Evolutionary conservation across 2,113 vertebrate genomes (phyloP).

Genomic region (Xyrauchen texanus): DNA sequence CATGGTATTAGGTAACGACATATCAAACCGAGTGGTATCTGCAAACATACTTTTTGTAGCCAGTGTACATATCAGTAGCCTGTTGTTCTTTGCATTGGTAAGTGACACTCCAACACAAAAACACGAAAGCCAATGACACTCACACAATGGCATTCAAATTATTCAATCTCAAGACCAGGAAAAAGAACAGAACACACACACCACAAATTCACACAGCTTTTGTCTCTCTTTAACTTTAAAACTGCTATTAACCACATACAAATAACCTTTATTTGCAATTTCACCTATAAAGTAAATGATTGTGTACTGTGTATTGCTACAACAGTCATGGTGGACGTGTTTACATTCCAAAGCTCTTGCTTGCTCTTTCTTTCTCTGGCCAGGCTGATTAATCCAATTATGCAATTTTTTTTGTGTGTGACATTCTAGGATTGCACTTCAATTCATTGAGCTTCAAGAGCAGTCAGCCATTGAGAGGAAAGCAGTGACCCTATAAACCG

Average conservation of each 20-base stretch:
- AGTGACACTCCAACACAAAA: too few relatives aligned
- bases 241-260: neutral
- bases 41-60: too few relatives aligned
- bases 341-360: neutral
- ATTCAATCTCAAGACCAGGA: too few relatives aligned
- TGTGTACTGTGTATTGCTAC: neutral
- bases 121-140: too few relatives aligned
- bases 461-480: slow-evolving; percentile 35
- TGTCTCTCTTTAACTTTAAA: too few relatives aligned
- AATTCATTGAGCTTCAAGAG: slow-evolving; percentile 61
- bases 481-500: slow-evolving; percentile 57
- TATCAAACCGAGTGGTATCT: too few relatives aligned
- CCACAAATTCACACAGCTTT: too few relatives aligned
- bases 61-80: too few relatives aligned
- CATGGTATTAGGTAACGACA: too few relatives aligned
- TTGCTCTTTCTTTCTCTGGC: slow-evolving; percentile 18
- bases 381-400: slow-evolving; percentile 49
- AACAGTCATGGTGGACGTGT: neutral
- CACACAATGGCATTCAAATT: too few relatives aligned
- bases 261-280: neutral
- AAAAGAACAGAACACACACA: too few relatives aligned
- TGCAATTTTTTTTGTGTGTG: slow-evolving; percentile 32
- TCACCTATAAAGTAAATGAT: neutral
- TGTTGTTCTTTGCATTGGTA: too few relatives aligned
- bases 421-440: slow-evolving; percentile 54